A percentile compares a stretch with the other conserved stretches of the same genome.
Conservation (phyloP, 2,888 invertebrate genomes). For the Drosophila basisetae region DNA sequence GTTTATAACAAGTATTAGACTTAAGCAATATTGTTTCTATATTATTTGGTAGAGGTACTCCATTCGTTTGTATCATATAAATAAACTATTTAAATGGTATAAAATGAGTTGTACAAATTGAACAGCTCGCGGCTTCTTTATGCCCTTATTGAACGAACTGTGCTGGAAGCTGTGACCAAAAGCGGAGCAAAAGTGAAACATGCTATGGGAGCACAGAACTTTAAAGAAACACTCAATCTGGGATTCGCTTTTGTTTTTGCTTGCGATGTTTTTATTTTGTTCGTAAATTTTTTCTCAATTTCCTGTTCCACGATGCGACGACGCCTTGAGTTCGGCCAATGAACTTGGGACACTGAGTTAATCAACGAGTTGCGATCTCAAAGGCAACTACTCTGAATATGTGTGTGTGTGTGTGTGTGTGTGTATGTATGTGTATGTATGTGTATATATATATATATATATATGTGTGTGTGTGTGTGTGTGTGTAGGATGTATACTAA, state of each 20-base stretch:
- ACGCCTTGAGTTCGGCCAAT: slow-evolving; percentile 68
- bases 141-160: neutral
- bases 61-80: slow-evolving; percentile 35
- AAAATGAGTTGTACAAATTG: neutral
- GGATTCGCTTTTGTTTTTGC: slow-evolving; percentile 13
- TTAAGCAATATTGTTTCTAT: slow-evolving; percentile 28
- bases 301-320: slow-evolving; percentile 47
- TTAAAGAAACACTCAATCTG: slow-evolving; percentile 29
- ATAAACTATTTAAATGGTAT: slow-evolving; percentile 30
- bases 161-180: slow-evolving; percentile 8
- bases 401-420: slow-evolving; percentile 6
- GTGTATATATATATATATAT: slow-evolving; percentile 8
- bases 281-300: slow-evolving; percentile 49
- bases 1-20: slow-evolving; percentile 23
- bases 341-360: slow-evolving; percentile 63
- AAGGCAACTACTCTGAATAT: slow-evolving; percentile 33
- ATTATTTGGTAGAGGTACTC: slow-evolving; percentile 28
- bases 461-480: slow-evolving; percentile 16
- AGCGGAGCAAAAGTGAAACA: slow-evolving; percentile 41
- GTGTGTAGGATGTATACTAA: slow-evolving; percentile 54
- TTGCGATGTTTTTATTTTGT: slow-evolving; percentile 14
- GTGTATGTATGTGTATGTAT: slow-evolving; percentile 2
- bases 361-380: slow-evolving; percentile 67
- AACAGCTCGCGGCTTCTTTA: neutral
- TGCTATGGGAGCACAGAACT: slow-evolving; percentile 53